phyloP scores from a whole-genome alignment of 2,113 vertebrate species.

The Sciurus niger region DNA sequence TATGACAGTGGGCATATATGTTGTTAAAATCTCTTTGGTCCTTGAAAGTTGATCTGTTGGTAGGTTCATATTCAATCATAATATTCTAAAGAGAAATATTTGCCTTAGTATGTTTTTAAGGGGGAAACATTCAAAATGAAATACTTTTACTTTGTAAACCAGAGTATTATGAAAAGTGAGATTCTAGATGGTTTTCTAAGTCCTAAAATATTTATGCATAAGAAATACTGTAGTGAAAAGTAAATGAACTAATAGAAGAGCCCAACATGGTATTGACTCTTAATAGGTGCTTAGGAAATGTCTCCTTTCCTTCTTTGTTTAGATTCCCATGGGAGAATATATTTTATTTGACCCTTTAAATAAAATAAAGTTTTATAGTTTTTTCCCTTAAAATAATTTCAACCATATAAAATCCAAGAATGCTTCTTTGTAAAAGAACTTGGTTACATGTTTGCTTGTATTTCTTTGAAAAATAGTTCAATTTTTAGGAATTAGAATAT shows the following conservation, averaged over 20 bases:
- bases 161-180: conserved; percentile 14
- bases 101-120: not conserved
- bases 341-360: conserved; percentile 20
- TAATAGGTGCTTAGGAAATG: not conserved
- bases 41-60: conserved; percentile 11
- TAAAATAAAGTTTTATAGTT: conserved; percentile 6
- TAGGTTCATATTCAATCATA: not conserved
- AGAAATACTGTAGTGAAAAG: not conserved
- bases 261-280: not conserved
- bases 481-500: conserved; percentile 16
- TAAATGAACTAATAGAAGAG: not conserved
- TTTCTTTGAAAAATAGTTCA: conserved; percentile 42
- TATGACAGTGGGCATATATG: not conserved
- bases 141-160: not conserved
- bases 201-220: not conserved
- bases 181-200: not conserved
- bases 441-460: not conserved
- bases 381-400: conserved; percentile 6
- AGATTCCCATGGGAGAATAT: not conserved
- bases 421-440: conserved; percentile 7
- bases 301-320: not conserved
- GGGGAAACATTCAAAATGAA: not conserved
- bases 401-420: not conserved
- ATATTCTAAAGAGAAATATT: too few relatives aligned
- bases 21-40: not conserved